Evolutionary conservation across 2,888 invertebrate species (phyloP), one percentile per base, ranked within the genome.

Genomic region (Pyrrhosoma nymphula): DNA sequence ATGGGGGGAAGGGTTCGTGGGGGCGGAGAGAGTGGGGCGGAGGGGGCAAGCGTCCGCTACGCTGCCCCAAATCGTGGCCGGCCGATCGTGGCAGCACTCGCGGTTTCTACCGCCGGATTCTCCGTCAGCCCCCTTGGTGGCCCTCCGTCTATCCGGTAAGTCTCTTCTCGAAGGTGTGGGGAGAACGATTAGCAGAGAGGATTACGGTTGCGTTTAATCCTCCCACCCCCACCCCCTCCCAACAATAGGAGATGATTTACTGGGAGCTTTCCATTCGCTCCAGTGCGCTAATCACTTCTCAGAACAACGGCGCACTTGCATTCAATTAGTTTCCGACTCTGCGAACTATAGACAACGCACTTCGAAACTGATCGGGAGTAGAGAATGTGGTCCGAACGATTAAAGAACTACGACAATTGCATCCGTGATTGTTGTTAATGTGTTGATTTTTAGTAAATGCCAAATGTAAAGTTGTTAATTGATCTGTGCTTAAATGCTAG

Each of bases 61-160:
- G 82, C 82, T n/a, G 82, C 82, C 82, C 82, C 82, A 8, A 82
- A 82, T 82, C 82, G 82, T 14, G 18, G 82, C 82, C 82, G 35
- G 30, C 82, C 30, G 82, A 35, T 82, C 35, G 82, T 35, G 82
- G n/a, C 82, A 35, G 35, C 82, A 35, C 82, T 35, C n/a, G n/a
- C 69, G 69, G 69, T 69, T 69, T 69, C 82, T 35, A 35, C 82
- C 69, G 69, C 26, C 69, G 69, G 20, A n/a, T 20, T 16, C n/a
- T n/a, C 30, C n/a, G 6, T 3, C 35, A 18, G 82, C 26, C 69
- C 69, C 20, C 23, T n/a, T 20, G 18, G 6, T 35, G 30, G 16
- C 82, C 35, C 30, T 82, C 75, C 3, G 30, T 30, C 82, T 16
- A 12, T 35, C 82, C 30, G 82, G 82, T 82, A 82, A 82, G 82